Evolutionary conservation across 2,113 vertebrate genomes (phyloP).

Genomic region (Amphiprion percula): DNA sequence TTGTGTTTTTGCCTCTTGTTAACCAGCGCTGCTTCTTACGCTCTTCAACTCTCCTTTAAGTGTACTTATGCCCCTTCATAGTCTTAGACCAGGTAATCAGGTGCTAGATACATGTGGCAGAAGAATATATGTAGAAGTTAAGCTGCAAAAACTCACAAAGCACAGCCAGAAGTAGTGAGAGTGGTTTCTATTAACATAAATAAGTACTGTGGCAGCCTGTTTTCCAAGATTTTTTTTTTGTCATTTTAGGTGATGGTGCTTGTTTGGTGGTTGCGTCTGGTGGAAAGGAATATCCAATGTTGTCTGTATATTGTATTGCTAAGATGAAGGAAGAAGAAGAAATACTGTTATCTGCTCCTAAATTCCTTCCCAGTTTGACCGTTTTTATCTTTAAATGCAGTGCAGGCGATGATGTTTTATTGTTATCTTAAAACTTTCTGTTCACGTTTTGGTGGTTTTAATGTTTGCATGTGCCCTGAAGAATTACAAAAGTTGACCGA

Average conservation of each 20-base stretch:
- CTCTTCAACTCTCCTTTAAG: constrained; percentile 55
- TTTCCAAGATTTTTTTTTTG: constrained; percentile 21
- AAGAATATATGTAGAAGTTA: constrained; percentile 7
- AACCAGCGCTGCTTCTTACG: constrained; percentile 27
- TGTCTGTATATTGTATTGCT: neutral
- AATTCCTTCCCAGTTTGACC: neutral
- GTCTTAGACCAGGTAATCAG: constrained; percentile 29
- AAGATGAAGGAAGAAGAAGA: neutral
- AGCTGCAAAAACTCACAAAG: constrained; percentile 28
- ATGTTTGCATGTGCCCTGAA: no score
- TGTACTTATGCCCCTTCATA: constrained; percentile 66
- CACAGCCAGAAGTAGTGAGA: constrained; percentile 13
- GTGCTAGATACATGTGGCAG: constrained; percentile 40
- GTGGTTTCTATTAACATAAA: constrained; percentile 4
- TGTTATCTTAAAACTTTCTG: neutral
- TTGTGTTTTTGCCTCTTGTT: constrained; percentile 19
- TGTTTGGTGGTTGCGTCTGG: constrained; percentile 10
- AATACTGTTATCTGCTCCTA: neutral
- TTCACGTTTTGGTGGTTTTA: no score
- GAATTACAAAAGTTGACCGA: no score
- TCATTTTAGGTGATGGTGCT: constrained; percentile 23
- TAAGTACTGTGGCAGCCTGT: constrained; percentile 11
- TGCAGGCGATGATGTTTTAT: neutral
- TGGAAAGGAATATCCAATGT: constrained; percentile 3
- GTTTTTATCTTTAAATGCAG: no score